phyloP scores from a whole-genome alignment of 2,113 vertebrate species.

The Fulica atra region DNA sequence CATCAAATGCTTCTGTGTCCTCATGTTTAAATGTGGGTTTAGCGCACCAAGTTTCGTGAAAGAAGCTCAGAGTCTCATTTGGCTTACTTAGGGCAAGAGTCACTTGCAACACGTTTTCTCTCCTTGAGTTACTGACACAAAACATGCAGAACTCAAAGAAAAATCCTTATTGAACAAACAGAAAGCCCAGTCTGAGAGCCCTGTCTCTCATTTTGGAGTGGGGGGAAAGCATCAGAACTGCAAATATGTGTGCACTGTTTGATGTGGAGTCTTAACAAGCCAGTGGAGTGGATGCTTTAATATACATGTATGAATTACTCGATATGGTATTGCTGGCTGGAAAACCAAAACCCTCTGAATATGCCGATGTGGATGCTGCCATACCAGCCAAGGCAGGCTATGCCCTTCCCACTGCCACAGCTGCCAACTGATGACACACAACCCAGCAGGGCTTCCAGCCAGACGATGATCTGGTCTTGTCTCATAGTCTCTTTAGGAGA shows the following conservation, averaged over 20 bases:
- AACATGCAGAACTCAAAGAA: not conserved
- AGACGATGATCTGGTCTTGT: fast-evolving
- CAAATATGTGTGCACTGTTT: not conserved
- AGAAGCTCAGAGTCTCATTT: not conserved
- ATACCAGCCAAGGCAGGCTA: not conserved
- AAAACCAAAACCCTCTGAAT: not conserved
- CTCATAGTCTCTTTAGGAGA: not conserved
- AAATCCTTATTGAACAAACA: fast-evolving
- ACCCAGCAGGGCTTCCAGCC: not conserved
- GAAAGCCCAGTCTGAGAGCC: not conserved
- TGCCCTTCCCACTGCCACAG: not conserved
- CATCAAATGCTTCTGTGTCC: not conserved
- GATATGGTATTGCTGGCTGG: not conserved
- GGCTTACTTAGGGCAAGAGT: not conserved
- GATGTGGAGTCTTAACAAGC: not conserved
- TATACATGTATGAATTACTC: not conserved
- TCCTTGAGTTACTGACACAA: not conserved
- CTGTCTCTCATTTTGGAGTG: not conserved
- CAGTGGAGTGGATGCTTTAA: not conserved
- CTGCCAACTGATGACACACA: not conserved
- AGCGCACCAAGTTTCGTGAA: not conserved
- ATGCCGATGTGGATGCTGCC: not conserved
- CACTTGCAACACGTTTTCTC: not conserved
- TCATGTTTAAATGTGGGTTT: fast-evolving
- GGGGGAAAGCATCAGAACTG: not conserved